Evolutionary conservation across 2,113 vertebrate genomes (phyloP).

Genomic region (Pseudorasbora parva): DNA sequence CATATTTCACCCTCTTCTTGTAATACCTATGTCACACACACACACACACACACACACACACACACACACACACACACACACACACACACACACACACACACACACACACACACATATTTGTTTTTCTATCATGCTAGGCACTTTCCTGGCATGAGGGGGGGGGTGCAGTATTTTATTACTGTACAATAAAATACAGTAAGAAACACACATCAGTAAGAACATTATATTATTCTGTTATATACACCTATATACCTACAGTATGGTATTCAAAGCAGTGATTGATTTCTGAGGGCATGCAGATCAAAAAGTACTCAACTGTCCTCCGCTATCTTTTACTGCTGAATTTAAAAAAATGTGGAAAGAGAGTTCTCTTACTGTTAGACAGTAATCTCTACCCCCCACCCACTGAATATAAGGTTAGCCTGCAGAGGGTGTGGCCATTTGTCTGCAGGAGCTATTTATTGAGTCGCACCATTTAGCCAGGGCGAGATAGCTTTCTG

Average conservation of each 20-base stretch:
- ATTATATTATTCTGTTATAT: too few species aligned
- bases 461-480: slow-evolving; percentile 27
- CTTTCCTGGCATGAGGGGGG: too few species aligned
- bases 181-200: too few species aligned
- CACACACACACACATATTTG: background rate
- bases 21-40: too few species aligned
- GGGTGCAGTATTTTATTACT: too few species aligned
- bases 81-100: too few species aligned
- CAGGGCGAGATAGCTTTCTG: slow-evolving; percentile 14
- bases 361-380: background rate
- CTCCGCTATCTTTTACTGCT: slow-evolving; percentile 1
- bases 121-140: background rate
- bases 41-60: background rate
- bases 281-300: background rate
- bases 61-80: background rate
- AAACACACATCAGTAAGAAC: too few species aligned
- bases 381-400: slow-evolving; percentile 3
- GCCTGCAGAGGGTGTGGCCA: slow-evolving; percentile 17
- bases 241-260: background rate
- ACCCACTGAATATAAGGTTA: background rate
- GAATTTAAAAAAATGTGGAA: slow-evolving; percentile 6
- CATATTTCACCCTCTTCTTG: too few species aligned
- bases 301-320: background rate
- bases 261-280: background rate
- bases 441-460: slow-evolving; percentile 18